These are phyloP conservation scores for Dasyprocta punctata DNA, from an alignment of 2,113 vertebrate species.

Conservation along the genomic window DNA sequence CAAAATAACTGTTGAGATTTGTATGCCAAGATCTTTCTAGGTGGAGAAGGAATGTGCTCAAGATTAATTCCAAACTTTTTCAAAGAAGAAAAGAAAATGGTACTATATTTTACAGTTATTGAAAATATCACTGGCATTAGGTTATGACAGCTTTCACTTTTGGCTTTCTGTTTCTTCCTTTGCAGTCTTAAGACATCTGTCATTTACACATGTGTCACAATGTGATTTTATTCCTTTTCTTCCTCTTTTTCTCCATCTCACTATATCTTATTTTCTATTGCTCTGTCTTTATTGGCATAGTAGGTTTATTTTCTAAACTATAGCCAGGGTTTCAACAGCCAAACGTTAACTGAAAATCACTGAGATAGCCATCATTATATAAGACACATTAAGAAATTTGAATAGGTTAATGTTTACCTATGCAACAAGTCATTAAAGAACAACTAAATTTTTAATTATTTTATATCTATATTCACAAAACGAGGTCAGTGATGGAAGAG, in stretches of 20 bases:
- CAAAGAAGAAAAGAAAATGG: not conserved
- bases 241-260: not conserved
- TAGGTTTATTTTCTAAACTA: not conserved
- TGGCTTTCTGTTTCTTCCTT: not conserved
- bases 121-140: not conserved
- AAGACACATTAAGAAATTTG: not conserved
- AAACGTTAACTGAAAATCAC: not conserved
- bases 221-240: not conserved
- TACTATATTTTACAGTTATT: not conserved
- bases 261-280: not conserved
- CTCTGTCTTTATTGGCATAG: not conserved
- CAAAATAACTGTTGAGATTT: not conserved
- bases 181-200: not conserved
- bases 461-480: not conserved
- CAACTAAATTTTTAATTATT: not conserved
- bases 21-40: not conserved
- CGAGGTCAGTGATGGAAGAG: not conserved
- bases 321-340: not conserved
- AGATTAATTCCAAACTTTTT: slow-evolving; percentile 5
- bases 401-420: not conserved
- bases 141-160: not conserved
- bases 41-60: not conserved
- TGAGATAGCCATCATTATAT: not conserved
- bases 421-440: not conserved
- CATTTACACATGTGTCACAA: not conserved